These are phyloP conservation scores for Bombus pyrosoma DNA, from an alignment of 1,140 invertebrate genomes.

Conservation along the genomic window DNA sequence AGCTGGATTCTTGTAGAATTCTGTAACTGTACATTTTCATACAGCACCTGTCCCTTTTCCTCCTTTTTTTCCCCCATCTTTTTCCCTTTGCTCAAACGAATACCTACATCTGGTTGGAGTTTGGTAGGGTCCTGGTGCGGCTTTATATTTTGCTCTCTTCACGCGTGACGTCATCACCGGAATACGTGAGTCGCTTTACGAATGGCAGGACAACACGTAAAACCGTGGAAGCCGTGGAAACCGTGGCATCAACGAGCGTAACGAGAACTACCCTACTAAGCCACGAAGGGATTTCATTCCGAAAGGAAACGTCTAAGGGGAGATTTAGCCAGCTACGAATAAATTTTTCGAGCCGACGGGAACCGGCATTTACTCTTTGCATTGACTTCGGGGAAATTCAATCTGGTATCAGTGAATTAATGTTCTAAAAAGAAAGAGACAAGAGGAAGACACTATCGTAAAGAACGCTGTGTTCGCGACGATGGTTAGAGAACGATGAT, in stretches of 20 bases:
- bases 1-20: conserved; percentile 52
- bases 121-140: conserved; percentile 70
- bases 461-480: neutral
- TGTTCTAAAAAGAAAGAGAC: neutral
- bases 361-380: neutral
- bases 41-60: conserved; percentile 52
- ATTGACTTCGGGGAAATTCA: neutral
- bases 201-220: conserved; percentile 67
- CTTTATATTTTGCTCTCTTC: conserved; percentile 81
- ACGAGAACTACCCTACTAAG: conserved; percentile 50
- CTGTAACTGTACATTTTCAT: conserved; percentile 69
- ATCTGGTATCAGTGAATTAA: neutral
- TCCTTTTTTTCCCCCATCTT: neutral
- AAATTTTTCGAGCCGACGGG: conserved; percentile 25
- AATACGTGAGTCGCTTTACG: conserved; percentile 79
- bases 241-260: conserved; percentile 55
- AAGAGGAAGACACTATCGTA: neutral
- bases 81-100: conserved; percentile 14
- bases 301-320: conserved; percentile 21
- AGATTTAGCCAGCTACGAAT: conserved; percentile 27
- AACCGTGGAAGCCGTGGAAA: conserved; percentile 47
- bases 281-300: conserved; percentile 53
- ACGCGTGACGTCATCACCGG: conserved; percentile 82
- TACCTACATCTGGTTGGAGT: conserved; percentile 53
- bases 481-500: neutral